Evolutionary conservation across 2,888 invertebrate genomes (phyloP).

Genomic region (Parasteatoda lunata): DNA sequence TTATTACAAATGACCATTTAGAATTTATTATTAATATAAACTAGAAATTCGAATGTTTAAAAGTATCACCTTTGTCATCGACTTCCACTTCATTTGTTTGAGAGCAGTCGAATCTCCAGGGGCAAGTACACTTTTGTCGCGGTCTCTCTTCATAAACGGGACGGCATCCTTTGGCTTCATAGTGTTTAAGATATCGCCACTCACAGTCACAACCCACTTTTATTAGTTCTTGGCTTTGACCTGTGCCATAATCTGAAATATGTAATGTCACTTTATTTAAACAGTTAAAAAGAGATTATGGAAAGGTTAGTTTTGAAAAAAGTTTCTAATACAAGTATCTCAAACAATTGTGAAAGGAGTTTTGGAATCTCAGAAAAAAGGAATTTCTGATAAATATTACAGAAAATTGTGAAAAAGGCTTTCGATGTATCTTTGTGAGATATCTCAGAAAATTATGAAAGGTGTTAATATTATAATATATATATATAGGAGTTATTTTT

Average conservation of each 20-base stretch:
- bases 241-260: constrained; percentile 52
- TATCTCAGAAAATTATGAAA: too few relatives aligned
- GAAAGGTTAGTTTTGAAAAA: too few relatives aligned
- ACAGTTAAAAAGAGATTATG: too few relatives aligned
- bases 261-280: neutral
- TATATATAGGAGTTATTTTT: too few relatives aligned
- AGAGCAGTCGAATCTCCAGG: constrained; percentile 60
- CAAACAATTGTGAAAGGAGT: too few relatives aligned
- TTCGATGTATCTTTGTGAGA: too few relatives aligned
- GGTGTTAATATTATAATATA: too few relatives aligned
- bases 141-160: constrained; percentile 63
- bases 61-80: constrained; percentile 43
- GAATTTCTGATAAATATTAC: too few relatives aligned
- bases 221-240: constrained; percentile 25
- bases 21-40: neutral
- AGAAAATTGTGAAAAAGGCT: too few relatives aligned
- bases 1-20: too few relatives aligned
- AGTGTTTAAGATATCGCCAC: constrained; percentile 65
- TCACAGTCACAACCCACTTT: constrained; percentile 59
- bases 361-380: too few relatives aligned
- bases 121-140: constrained; percentile 25
- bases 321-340: too few relatives aligned
- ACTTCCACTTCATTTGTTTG: constrained; percentile 48
- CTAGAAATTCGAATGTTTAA: neutral
- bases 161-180: constrained; percentile 63